These are phyloP conservation scores for Hippocampus barbouri DNA, from an alignment of 2,113 vertebrate species.

Conservation along the genomic window DNA sequence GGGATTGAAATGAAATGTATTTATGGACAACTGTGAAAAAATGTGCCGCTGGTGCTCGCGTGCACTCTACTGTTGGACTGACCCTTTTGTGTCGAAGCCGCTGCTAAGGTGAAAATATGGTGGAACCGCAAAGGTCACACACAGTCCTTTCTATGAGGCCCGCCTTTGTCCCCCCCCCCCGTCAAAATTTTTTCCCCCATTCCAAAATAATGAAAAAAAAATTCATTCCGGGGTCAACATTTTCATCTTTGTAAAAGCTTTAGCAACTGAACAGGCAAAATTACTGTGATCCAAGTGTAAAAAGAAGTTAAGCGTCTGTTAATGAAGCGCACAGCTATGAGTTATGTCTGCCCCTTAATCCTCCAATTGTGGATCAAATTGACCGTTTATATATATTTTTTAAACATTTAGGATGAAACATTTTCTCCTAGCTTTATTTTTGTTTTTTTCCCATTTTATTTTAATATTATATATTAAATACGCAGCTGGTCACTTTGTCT, in stretches of 20 bases:
- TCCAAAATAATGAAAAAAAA: no score
- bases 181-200: no score
- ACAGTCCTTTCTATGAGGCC: neutral
- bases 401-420: no score
- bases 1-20: neutral
- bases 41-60: constrained; percentile 1
- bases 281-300: neutral
- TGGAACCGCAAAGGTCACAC: neutral
- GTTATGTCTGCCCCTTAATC: no score
- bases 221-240: no score
- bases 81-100: constrained; percentile 12
- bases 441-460: no score
- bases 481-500: no score
- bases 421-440: no score
- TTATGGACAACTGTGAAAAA: constrained; percentile 9
- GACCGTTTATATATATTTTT: no score
- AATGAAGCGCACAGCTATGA: neutral
- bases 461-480: no score
- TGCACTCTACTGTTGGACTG: constrained; percentile 11
- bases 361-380: no score
- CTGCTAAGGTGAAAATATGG: constrained; percentile 35
- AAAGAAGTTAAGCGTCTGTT: neutral
- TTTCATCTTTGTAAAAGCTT: no score
- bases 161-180: neutral
- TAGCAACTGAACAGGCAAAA: neutral